Evolutionary conservation across 2,113 vertebrate genomes (phyloP), one percentile per base, ranked within the genome.

Genomic region (Percina caprodes): DNA sequence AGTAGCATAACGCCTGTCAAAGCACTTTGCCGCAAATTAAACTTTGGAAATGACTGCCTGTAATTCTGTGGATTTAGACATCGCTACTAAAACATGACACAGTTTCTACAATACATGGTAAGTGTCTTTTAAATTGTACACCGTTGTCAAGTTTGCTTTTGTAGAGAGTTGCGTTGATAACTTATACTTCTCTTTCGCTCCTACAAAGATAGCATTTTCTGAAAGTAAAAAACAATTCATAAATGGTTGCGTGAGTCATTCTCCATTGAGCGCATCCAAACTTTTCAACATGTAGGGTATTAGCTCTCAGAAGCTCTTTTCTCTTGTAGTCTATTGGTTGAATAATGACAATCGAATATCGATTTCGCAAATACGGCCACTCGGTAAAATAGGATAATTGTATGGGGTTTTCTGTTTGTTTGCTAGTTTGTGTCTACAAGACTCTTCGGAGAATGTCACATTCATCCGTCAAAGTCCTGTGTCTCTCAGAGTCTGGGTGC

Each of bases 401-500:
- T 3, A 42, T 42, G 39, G 18, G 2, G 7, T 7, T 19, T 15
- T 15, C 1, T 6, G 4, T 2, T 5, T 5, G 4, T 3, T 3
- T 5, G 4, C 16, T 24, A 12, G 15, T 26, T 8, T 8, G 54
- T 56, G 8, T 56, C 11, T 1, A 12, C 3, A 1, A 39, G 30
- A 23, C 26, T 24, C 3, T 1, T 10, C 15, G 5, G 14, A 13
- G 61, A 79, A 83, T 79, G 79, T 85, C 83, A 10, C 86, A 8
- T 26, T 3, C 12, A 2, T 2, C 8, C 23, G 77, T 51, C 9
- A 80, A 15, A 45, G 54, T 2, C 14, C 19, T 19, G 13, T 0
- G 14, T 21, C 33, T 6, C 21, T 30, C n/a, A 19, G 33, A 60
- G 11, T 0, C 3, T 56, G 62, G 76, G 69, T 85, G 88, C 10